Conservation (phyloP, 2,113 vertebrate genomes). For the Isurus oxyrinchus region DNA sequence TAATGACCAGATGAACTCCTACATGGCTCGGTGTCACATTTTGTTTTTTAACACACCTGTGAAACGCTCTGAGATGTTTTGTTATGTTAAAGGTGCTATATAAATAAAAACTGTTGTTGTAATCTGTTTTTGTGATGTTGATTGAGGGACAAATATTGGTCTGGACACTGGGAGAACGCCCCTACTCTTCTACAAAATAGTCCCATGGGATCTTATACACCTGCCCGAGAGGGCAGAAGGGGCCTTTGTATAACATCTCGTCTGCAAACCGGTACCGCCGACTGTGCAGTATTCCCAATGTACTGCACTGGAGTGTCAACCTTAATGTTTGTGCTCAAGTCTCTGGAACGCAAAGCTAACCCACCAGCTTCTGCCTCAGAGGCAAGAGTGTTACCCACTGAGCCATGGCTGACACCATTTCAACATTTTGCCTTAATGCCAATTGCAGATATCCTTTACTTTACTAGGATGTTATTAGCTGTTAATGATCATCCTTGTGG, state of each 20-base stretch:
- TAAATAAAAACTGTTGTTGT: no score
- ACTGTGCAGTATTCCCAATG: not conserved
- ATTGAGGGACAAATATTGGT: no score
- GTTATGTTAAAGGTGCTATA: no score
- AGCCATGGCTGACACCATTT: not conserved
- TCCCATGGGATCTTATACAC: no score
- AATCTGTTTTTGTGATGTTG: no score
- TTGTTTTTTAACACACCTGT: no score
- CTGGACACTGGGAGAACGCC: no score
- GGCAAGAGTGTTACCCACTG: not conserved
- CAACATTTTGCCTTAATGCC: not conserved
- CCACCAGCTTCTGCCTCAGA: not conserved
- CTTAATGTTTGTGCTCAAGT: not conserved
- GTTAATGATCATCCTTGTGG: not conserved
- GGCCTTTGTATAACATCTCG: not conserved
- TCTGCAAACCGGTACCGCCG: not conserved
- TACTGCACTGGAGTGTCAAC: not conserved
- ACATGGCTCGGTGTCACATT: no score
- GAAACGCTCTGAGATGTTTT: no score
- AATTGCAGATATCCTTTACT: not conserved
- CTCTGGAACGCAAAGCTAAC: not conserved
- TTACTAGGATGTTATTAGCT: not conserved
- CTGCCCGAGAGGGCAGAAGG: no score
- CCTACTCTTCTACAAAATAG: no score
- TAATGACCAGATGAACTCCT: not conserved